Evolutionary conservation across 2,113 vertebrate genomes (phyloP).

Genomic region (Scopus umbretta): DNA sequence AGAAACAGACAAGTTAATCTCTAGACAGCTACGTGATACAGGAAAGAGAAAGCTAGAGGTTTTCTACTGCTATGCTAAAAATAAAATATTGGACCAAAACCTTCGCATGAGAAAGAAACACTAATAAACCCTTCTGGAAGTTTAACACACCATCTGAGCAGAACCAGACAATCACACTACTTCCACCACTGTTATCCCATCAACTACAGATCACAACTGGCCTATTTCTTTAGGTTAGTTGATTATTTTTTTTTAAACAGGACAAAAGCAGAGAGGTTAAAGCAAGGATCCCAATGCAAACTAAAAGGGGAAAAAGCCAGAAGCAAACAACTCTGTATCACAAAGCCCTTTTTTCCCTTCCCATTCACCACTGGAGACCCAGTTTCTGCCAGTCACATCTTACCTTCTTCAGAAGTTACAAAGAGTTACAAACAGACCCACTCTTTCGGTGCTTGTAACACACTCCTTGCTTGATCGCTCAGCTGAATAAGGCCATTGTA

Average conservation of each 20-base stretch:
- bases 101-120: not conserved
- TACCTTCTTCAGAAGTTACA: constrained; percentile 70
- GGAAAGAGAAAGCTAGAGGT: not conserved
- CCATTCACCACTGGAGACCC: not conserved
- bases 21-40: not conserved
- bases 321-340: not conserved
- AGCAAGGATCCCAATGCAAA: not conserved
- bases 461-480: constrained; percentile 89
- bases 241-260: not conserved
- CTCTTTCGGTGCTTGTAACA: constrained; percentile 96
- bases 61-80: not conserved
- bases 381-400: not conserved
- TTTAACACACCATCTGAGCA: not conserved
- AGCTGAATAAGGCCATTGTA: constrained; percentile 92
- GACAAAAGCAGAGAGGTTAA: not conserved
- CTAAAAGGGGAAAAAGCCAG: not conserved
- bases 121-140: not conserved
- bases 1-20: not conserved
- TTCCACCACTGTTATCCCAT: not conserved
- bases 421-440: constrained; percentile 95
- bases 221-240: not conserved
- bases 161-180: not conserved
- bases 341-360: constrained; percentile 18
- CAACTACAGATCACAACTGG: not conserved
- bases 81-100: not conserved